Evolutionary conservation across 2,797 vertebrate genomes (phyloP).

Genomic region (Danio kyathit): DNA sequence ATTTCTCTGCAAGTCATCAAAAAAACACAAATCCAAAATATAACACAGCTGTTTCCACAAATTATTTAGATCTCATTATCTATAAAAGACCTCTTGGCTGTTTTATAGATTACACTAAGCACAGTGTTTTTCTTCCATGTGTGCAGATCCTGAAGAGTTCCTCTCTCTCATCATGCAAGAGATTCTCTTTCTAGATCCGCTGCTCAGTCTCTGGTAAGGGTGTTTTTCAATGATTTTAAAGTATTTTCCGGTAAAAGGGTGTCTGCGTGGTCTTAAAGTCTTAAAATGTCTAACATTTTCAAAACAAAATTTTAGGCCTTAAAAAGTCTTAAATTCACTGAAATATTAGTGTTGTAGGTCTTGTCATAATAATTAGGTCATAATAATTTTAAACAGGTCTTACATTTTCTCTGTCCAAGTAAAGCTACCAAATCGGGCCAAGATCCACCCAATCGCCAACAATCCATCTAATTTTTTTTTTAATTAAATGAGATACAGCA

Average conservation of each 20-base stretch:
- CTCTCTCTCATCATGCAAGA: slow-evolving; percentile 89
- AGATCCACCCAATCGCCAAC: too few relatives aligned
- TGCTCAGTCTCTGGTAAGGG: slow-evolving; percentile 80
- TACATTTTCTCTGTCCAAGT: too few relatives aligned
- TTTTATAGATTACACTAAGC: slow-evolving; percentile 1
- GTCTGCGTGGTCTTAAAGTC: too few relatives aligned
- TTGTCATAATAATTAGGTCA: too few relatives aligned
- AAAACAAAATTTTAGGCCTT: too few relatives aligned
- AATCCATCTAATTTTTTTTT: too few relatives aligned
- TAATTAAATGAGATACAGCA: too few relatives aligned
- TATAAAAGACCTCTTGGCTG: slow-evolving; percentile 7
- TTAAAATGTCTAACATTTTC: too few relatives aligned
- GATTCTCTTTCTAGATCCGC: slow-evolving; percentile 86
- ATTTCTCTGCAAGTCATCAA: slow-evolving; percentile 14
- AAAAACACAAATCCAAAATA: slow-evolving; percentile 11
- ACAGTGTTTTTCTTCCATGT: slow-evolving; percentile 28
- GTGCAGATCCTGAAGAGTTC: slow-evolving; percentile 92
- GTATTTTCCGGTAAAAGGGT: not conserved
- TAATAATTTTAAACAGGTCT: too few relatives aligned
- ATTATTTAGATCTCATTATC: slow-evolving; percentile 34
- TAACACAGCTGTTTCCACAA: slow-evolving; percentile 27
- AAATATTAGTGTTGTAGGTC: too few relatives aligned
- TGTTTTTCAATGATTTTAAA: rapidly evolving
- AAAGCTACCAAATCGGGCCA: too few relatives aligned
- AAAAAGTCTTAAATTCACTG: too few relatives aligned